Conservation (phyloP, 2,113 vertebrate species). For the Pterocles burchelli region DNA sequence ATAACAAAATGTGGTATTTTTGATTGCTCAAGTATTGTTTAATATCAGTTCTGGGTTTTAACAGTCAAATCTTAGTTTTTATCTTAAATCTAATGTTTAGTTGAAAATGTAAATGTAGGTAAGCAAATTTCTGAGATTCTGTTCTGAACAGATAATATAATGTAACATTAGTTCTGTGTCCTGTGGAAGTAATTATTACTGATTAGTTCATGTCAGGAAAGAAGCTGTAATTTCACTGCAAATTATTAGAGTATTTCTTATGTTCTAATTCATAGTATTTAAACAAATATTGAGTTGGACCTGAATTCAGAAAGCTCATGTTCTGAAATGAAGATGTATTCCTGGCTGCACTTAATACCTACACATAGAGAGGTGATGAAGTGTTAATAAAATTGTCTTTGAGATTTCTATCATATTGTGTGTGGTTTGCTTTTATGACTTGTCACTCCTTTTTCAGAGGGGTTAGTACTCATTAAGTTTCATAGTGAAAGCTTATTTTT, state of each 20-base stretch:
- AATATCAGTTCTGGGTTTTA: not conserved
- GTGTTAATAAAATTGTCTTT: not conserved
- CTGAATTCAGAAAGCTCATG: not conserved
- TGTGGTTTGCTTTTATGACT: not conserved
- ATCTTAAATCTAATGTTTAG: not conserved
- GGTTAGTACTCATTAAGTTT: not conserved
- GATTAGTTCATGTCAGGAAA: not conserved
- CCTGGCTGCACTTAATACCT: not conserved
- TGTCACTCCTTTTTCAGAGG: not conserved
- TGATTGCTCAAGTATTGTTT: not conserved
- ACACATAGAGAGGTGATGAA: rapidly evolving
- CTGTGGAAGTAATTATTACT: not conserved
- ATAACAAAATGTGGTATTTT: not conserved
- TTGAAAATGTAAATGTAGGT: not conserved
- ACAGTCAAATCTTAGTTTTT: not conserved
- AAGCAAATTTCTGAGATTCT: not conserved
- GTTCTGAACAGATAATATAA: not conserved
- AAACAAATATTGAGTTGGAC: not conserved
- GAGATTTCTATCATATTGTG: rapidly evolving
- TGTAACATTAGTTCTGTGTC: not conserved
- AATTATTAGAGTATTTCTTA: not conserved
- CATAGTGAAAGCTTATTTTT: not conserved
- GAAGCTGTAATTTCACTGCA: not conserved
- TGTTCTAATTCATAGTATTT: not conserved
- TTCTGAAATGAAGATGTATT: not conserved